Evolutionary conservation across 53 echinoderm and acorn worm species (phyloP).

Genomic region (Mesocentrotus franciscanus): DNA sequence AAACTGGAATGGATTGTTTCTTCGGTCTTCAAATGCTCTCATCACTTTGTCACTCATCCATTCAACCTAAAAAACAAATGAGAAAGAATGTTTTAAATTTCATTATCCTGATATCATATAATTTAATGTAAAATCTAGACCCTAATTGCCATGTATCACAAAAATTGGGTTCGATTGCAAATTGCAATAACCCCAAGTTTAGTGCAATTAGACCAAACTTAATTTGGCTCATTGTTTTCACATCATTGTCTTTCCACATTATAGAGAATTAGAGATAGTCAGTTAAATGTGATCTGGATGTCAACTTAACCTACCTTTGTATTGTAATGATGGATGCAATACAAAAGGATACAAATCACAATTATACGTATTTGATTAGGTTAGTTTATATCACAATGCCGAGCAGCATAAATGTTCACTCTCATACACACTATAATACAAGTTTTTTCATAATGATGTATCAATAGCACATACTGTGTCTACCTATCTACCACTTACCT

Average conservation of each 20-base stretch:
- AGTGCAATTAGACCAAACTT: no score
- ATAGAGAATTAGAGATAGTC: no score
- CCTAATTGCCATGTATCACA: not conserved
- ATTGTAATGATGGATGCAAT: not conserved
- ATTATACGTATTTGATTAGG: not conserved
- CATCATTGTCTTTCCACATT: no score
- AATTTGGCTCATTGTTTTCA: no score
- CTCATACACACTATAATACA: not conserved
- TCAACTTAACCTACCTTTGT: no score
- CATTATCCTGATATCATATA: not conserved
- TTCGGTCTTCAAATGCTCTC: conserved; percentile 95
- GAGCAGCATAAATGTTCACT: no score
- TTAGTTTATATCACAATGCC: no score
- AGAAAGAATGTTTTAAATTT: not conserved
- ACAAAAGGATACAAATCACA: not conserved
- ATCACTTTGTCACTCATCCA: conserved; percentile 99
- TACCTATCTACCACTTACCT: conserved; percentile 65
- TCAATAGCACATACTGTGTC: not conserved
- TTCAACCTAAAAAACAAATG: conserved; percentile 73
- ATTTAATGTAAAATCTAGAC: not conserved
- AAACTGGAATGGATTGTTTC: conserved; percentile 98
- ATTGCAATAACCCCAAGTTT: no score
- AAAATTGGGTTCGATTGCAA: no score
- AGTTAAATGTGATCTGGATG: no score
- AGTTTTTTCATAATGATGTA: not conserved